Conservation (phyloP, 2,888 invertebrate species). For the Pomacea canaliculata region DNA sequence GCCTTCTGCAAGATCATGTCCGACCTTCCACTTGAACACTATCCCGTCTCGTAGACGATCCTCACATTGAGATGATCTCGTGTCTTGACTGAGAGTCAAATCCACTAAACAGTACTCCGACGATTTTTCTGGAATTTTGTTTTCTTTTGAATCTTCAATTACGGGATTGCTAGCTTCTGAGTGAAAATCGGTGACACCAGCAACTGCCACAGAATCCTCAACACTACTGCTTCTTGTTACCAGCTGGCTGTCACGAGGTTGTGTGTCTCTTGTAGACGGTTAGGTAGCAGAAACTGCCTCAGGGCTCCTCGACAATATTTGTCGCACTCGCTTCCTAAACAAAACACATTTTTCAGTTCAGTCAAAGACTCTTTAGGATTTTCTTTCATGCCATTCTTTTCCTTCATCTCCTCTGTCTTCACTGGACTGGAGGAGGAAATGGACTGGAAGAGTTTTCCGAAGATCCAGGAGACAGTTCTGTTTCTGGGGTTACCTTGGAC, state of each 20-base stretch:
- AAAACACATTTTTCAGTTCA: too few species aligned
- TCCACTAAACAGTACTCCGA: too few species aligned
- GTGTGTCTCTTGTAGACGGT: slow-evolving; percentile 17
- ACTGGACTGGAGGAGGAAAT: too few species aligned
- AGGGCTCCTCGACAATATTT: background rate
- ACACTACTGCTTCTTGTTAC: too few species aligned
- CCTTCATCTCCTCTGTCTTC: too few species aligned
- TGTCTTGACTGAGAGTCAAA: background rate
- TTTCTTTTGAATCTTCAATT: slow-evolving; percentile 2
- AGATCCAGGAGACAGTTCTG: too few species aligned
- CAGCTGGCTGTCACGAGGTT: background rate
- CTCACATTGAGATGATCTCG: background rate
- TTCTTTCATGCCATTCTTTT: too few species aligned
- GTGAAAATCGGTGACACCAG: background rate
- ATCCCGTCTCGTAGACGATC: background rate
- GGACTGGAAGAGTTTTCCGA: too few species aligned
- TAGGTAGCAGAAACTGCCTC: slow-evolving; percentile 12
- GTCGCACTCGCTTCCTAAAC: too few species aligned
- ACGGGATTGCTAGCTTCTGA: background rate
- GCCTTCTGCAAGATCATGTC: background rate
- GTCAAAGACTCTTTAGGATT: too few species aligned
- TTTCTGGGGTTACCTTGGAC: too few species aligned
- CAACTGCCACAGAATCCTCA: too few species aligned
- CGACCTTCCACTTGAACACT: background rate
- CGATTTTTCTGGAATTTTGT: background rate